A percentile compares a stretch with the other conserved stretches of the same genome.
phyloP scores from a whole-genome alignment of 2,113 vertebrate species.

The Pionites leucogaster region DNA sequence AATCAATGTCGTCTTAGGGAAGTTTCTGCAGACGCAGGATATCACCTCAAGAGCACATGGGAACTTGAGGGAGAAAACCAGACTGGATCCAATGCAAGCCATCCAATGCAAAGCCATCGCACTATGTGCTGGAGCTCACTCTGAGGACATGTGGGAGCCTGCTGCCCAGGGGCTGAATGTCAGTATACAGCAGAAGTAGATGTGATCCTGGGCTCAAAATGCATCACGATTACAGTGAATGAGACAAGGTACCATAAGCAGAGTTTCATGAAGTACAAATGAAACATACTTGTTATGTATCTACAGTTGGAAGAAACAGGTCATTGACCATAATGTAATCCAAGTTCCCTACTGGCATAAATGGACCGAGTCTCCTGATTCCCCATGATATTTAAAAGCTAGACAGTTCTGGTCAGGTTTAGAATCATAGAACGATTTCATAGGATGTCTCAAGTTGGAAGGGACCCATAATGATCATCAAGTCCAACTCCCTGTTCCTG shows the following conservation, averaged over 20 bases:
- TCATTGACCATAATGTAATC: not conserved
- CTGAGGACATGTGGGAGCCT: not conserved
- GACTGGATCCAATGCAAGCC: no score
- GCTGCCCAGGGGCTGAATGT: not conserved
- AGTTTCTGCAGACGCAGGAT: not conserved
- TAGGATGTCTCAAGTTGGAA: not conserved
- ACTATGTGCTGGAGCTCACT: not conserved
- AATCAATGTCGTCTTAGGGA: not conserved
- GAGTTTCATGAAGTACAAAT: not conserved
- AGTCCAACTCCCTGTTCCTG: not conserved
- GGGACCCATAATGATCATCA: not conserved
- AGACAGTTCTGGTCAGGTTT: not conserved
- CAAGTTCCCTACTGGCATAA: not conserved
- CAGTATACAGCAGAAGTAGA: not conserved
- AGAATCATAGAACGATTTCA: not conserved
- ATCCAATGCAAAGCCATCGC: fast-evolving
- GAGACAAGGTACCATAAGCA: not conserved
- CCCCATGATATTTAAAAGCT: not conserved
- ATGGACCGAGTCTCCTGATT: not conserved
- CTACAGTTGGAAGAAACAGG: not conserved
- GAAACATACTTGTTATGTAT: not conserved
- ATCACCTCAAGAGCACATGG: not conserved
- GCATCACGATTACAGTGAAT: fast-evolving
- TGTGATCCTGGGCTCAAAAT: not conserved
- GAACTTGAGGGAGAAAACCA: not conserved